Evolutionary conservation across 2,797 vertebrate species (phyloP), one percentile per base, ranked within the genome.

Genomic region (Gobionotothen gibberifrons): DNA sequence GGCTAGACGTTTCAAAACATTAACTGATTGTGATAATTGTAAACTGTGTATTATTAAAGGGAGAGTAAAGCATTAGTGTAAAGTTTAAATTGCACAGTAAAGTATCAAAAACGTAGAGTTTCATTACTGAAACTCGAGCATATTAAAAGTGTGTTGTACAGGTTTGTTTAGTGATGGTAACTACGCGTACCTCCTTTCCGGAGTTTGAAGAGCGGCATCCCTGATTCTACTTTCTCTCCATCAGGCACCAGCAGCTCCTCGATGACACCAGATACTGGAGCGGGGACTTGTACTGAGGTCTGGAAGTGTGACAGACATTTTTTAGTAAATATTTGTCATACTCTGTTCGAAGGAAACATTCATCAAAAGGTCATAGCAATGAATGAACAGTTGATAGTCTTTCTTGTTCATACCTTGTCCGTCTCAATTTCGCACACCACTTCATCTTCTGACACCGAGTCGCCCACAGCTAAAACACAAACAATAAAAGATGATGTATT

Each of bases 351-450:
- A 22, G 1, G 13, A 2, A 26, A 21, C 9, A 19, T 10, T 11
- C 22, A 44, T 7, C 4, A 12, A 21, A 29, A 42, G 17, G 29
- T 22, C 1, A 16, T 9, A 14, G 3, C 21, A 1, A 29, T 42
- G 0, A 29, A 55, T 40, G 26, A 0, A 13, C 17, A 6, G 15
- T 9, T 9, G 17, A 65, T 29, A 17, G 14, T 52, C 0, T 14
- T 74, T 39, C 8, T 55, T 60, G 12, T 40, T 76, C 53, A 9
- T 82, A 95, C 97, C 97, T 99, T 99, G 91, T 99, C 97, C 36
- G 97, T 99, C 94, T 99, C 97, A 85, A 99, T 98, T 93, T 99
- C 98, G 93, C 97, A 98, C 82, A 99, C 96, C 72, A 98, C 97
- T 92, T 99, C 98, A 93, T 99, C 97, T 92, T 99, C 97, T 3